phyloP scores from a whole-genome alignment of 2,797 vertebrate genomes.

The Tiaroga cobitis region DNA sequence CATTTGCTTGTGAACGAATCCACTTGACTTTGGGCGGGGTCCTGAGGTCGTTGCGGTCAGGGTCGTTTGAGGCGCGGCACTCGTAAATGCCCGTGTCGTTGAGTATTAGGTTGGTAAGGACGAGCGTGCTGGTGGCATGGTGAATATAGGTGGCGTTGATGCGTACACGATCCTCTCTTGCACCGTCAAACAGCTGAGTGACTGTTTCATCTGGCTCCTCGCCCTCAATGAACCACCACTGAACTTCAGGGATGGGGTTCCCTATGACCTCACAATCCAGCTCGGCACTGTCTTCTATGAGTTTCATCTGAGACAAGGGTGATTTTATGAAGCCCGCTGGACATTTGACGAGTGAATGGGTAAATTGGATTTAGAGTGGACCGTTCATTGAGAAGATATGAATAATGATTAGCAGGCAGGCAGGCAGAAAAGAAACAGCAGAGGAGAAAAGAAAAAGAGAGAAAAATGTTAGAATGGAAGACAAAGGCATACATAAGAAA shows the following conservation, averaged over 20 bases:
- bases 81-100: slow-evolving; percentile 90
- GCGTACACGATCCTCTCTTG: slow-evolving; percentile 81
- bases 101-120: slow-evolving; percentile 78
- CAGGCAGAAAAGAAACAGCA: slow-evolving; percentile 60
- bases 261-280: slow-evolving; percentile 93
- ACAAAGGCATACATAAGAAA: slow-evolving; percentile 52
- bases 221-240: slow-evolving; percentile 91
- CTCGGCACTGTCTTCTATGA: slow-evolving; percentile 79
- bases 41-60: slow-evolving; percentile 92
- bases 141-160: slow-evolving; percentile 89
- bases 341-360: slow-evolving; percentile 30
- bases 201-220: slow-evolving; percentile 81
- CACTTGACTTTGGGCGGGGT: slow-evolving; percentile 94
- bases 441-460: slow-evolving; percentile 68
- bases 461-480: slow-evolving; percentile 67
- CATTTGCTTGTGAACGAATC: slow-evolving; percentile 94
- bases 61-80: slow-evolving; percentile 95
- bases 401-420: slow-evolving; percentile 47
- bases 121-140: slow-evolving; percentile 86
- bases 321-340: slow-evolving; percentile 90
- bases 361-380: slow-evolving; percentile 68
- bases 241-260: slow-evolving; percentile 90
- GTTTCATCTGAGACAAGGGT: slow-evolving; percentile 85
- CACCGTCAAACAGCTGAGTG: slow-evolving; percentile 90
- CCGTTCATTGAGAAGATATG: slow-evolving; percentile 39